These are phyloP conservation scores for Neolamprologus hecqui DNA, from an alignment of 2,113 vertebrate genomes.

Conservation along the genomic window DNA sequence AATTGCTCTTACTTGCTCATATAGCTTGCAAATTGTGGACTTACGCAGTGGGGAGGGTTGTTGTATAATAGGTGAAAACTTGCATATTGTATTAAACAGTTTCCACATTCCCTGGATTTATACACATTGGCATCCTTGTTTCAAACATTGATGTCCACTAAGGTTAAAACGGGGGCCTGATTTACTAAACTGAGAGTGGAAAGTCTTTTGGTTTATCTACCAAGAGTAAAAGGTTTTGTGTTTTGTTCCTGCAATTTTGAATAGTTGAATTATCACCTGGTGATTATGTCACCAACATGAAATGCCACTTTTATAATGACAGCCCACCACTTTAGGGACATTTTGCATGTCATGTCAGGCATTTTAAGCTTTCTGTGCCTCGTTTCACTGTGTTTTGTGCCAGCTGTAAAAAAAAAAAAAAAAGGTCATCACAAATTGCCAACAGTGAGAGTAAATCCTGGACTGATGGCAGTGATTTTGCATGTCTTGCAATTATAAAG, in stretches of 20 bases:
- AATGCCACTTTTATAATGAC: neutral
- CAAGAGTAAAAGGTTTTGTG: neutral
- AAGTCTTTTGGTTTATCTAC: neutral
- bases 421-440: neutral
- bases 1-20: neutral
- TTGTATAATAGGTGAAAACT: neutral
- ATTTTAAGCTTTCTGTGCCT: neutral
- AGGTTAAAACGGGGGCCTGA: neutral
- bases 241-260: neutral
- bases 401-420: neutral
- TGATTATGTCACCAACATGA: neutral
- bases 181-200: neutral
- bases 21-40: neutral
- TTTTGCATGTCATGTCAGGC: neutral
- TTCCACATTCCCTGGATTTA: neutral
- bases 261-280: neutral
- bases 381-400: neutral
- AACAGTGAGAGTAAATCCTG: neutral
- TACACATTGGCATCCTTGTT: neutral
- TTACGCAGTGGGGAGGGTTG: neutral
- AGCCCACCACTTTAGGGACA: neutral
- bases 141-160: neutral
- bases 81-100: neutral
- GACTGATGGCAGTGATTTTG: neutral
- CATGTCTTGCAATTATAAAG: neutral